Conservation (phyloP, 2,888 invertebrate species). For the Ochlodes sylvanus region DNA sequence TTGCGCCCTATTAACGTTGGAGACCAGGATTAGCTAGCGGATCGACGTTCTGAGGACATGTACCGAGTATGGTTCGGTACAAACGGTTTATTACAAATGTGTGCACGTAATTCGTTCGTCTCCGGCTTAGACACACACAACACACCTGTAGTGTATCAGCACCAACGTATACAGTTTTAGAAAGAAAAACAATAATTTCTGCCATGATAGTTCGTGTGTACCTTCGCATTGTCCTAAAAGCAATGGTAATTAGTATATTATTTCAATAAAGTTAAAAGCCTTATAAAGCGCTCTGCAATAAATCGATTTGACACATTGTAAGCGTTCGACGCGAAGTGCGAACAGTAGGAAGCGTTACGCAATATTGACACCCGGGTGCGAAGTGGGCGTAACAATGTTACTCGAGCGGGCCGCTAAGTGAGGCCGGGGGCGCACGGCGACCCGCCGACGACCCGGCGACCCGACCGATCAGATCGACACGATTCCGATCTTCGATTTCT, state of each 20-base stretch:
- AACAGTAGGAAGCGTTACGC: constrained; percentile 57
- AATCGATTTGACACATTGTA: constrained; percentile 10
- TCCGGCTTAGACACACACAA: no score
- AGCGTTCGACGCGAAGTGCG: constrained; percentile 5
- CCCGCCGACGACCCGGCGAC: neutral
- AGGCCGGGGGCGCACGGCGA: constrained; percentile 17
- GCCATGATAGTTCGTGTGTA: neutral
- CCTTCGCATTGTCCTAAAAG: neutral
- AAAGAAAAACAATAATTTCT: no score
- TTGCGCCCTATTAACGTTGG: constrained; percentile 40
- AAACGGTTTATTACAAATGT: no score
- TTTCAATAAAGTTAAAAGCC: neutral
- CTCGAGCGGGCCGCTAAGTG: constrained; percentile 43
- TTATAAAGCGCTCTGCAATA: neutral
- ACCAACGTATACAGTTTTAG: no score
- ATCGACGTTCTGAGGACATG: neutral
- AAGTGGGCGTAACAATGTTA: constrained; percentile 55
- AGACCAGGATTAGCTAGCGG: constrained; percentile 21
- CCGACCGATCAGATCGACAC: neutral
- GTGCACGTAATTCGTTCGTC: no score
- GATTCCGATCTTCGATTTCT: no score
- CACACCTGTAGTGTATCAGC: no score
- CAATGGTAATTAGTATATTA: neutral
- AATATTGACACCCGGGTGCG: constrained; percentile 71
- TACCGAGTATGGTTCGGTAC: neutral